Evolutionary conservation across 2,888 invertebrate species (phyloP).

Genomic region (Geotrupes spiniger): DNA sequence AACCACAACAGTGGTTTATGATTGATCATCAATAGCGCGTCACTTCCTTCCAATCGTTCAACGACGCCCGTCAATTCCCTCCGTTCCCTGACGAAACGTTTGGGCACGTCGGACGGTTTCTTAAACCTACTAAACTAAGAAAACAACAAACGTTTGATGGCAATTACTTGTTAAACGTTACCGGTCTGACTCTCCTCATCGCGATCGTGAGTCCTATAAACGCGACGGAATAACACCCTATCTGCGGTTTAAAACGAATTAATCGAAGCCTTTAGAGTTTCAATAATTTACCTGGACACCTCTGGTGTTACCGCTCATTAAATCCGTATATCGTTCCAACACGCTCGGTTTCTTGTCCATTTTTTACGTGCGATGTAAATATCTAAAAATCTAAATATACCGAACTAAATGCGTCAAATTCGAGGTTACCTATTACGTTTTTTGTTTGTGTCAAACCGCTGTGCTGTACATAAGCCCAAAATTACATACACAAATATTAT

Average conservation of each 20-base stretch:
- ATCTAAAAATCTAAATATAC: constrained; percentile 23
- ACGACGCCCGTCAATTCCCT: constrained; percentile 47
- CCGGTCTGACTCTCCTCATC: constrained; percentile 54
- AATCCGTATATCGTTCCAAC: constrained; percentile 39
- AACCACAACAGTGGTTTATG: constrained; percentile 47
- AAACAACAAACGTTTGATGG: constrained; percentile 6
- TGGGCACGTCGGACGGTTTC: constrained; percentile 47
- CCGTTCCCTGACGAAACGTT: constrained; percentile 44
- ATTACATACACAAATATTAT: too few relatives aligned
- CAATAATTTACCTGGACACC: constrained; percentile 43
- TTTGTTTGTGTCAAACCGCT: constrained; percentile 13
- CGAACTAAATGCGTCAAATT: constrained; percentile 28
- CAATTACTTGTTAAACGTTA: constrained; percentile 45
- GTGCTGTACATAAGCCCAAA: too few relatives aligned
- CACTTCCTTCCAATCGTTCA: constrained; percentile 47
- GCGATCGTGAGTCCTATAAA: constrained; percentile 52
- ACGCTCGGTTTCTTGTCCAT: constrained; percentile 18
- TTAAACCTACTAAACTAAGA: constrained; percentile 48
- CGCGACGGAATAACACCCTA: constrained; percentile 56
- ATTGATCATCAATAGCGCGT: constrained; percentile 46
- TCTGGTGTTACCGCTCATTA: constrained; percentile 45
- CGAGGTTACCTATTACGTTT: constrained; percentile 26
- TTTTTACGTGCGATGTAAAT: background rate
- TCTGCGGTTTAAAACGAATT: constrained; percentile 37
- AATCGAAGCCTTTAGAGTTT: too few relatives aligned